Evolutionary conservation across 23 tunicate genomes (phyloP).

Genomic region (Ascidia mentula): DNA sequence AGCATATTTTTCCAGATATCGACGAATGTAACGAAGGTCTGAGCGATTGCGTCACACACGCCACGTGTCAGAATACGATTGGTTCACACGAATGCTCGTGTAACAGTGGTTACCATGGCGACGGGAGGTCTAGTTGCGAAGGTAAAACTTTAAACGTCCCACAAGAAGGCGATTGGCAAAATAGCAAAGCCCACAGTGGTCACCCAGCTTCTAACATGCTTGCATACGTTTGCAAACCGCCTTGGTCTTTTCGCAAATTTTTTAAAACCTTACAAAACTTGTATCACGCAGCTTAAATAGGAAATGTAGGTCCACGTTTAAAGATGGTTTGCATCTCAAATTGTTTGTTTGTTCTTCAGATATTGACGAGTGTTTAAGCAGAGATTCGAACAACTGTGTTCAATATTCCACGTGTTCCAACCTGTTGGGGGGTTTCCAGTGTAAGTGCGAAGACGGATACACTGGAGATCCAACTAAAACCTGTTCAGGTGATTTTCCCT

Average conservation of each 20-base stretch:
- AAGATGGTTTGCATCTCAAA: too few relatives aligned
- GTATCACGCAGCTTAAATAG: too few relatives aligned
- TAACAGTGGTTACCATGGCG: conserved; percentile 36
- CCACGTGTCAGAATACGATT: conserved; percentile 33
- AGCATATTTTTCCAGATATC: conserved; percentile 24
- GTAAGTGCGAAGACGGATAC: conserved; percentile 36
- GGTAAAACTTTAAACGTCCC: conserved; percentile 23
- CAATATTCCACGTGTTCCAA: conserved; percentile 29
- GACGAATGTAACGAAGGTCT: conserved; percentile 35
- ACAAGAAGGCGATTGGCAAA: background rate
- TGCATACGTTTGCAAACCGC: too few relatives aligned
- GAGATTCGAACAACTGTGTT: conserved; percentile 19
- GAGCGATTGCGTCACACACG: conserved; percentile 34
- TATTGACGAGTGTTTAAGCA: conserved; percentile 30
- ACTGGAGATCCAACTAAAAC: conserved; percentile 28
- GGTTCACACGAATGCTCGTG: conserved; percentile 37
- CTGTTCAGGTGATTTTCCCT: background rate
- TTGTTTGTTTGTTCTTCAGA: too few relatives aligned
- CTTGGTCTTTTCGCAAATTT: too few relatives aligned
- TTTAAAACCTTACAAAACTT: too few relatives aligned
- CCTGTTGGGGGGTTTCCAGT: conserved; percentile 15
- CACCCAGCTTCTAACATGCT: too few relatives aligned
- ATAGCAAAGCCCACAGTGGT: too few relatives aligned
- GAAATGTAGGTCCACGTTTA: too few relatives aligned
- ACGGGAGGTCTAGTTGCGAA: conserved; percentile 11